phyloP scores from a whole-genome alignment of 2,113 vertebrate genomes.

The Ictalurus furcatus region DNA sequence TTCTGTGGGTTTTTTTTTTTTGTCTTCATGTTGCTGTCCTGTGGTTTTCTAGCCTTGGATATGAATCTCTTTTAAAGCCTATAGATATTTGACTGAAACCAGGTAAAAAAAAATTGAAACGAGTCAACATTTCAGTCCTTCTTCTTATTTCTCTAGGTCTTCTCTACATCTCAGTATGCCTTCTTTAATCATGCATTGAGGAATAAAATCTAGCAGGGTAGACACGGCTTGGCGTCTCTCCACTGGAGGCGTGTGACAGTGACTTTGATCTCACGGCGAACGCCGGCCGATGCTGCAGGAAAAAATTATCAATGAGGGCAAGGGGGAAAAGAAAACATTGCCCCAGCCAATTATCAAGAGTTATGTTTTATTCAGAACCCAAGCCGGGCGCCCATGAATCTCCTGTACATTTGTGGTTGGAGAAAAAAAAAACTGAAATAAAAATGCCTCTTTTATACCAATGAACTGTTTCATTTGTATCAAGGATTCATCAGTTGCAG shows the following conservation, averaged over 20 bases:
- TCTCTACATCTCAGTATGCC: constrained; percentile 59
- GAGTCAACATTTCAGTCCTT: constrained; percentile 39
- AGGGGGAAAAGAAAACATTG: constrained; percentile 59
- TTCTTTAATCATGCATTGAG: constrained; percentile 69
- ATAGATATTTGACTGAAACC: constrained; percentile 40
- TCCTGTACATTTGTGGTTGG: constrained; percentile 45
- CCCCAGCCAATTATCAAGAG: constrained; percentile 66
- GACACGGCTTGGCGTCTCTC: constrained; percentile 66
- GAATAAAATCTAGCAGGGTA: constrained; percentile 67
- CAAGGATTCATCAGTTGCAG: neutral
- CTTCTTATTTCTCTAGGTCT: constrained; percentile 60
- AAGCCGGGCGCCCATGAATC: constrained; percentile 50
- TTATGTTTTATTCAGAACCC: constrained; percentile 65
- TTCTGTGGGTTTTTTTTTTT: too few species aligned
- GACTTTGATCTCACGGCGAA: constrained; percentile 74
- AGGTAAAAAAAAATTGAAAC: constrained; percentile 18
- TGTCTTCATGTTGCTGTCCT: neutral
- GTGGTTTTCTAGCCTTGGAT: constrained; percentile 10
- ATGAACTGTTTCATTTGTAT: constrained; percentile 46
- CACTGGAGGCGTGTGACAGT: constrained; percentile 70
- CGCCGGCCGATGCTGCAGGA: constrained; percentile 67
- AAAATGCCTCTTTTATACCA: constrained; percentile 42
- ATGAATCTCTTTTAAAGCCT: neutral
- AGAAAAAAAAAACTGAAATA: constrained; percentile 24
- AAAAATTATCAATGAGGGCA: constrained; percentile 73